Percentiles rank a stretch among this genome's conserved stretches.
These are phyloP conservation scores for Xiphophorus hellerii DNA, from an alignment of 2,113 vertebrate genomes.

Conservation along the genomic window DNA sequence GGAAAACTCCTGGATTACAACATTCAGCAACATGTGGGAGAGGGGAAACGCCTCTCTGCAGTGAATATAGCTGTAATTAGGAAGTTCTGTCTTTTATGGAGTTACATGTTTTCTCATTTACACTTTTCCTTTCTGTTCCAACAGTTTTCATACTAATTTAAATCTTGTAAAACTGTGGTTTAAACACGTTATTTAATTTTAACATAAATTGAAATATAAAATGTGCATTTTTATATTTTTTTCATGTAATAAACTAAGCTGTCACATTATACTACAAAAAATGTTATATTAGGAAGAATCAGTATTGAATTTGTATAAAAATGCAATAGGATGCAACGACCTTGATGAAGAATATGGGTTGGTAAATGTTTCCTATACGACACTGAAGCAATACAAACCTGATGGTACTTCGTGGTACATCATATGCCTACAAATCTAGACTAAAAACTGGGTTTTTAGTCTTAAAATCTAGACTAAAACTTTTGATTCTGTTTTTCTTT, in stretches of 20 bases:
- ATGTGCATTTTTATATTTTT: background rate
- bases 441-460: no score
- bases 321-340: background rate
- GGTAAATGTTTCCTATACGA: slow-evolving; percentile 32
- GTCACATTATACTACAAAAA: background rate
- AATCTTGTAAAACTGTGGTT: background rate
- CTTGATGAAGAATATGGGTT: slow-evolving; percentile 39
- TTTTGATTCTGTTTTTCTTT: slow-evolving; percentile 17
- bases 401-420: no score
- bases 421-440: no score
- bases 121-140: background rate
- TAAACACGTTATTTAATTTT: background rate
- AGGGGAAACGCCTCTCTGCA: no score
- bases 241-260: background rate
- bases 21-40: no score
- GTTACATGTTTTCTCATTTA: background rate
- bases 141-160: background rate
- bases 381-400: background rate
- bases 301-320: slow-evolving; percentile 62
- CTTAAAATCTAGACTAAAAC: no score
- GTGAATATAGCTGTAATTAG: background rate
- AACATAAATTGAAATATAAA: background rate
- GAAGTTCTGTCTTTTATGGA: background rate
- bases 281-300: slow-evolving; percentile 44
- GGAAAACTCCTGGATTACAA: no score